Conservation (phyloP, 37 sponge, comb jelly and placozoan genomes). For the Bolinopsis microptera region DNA sequence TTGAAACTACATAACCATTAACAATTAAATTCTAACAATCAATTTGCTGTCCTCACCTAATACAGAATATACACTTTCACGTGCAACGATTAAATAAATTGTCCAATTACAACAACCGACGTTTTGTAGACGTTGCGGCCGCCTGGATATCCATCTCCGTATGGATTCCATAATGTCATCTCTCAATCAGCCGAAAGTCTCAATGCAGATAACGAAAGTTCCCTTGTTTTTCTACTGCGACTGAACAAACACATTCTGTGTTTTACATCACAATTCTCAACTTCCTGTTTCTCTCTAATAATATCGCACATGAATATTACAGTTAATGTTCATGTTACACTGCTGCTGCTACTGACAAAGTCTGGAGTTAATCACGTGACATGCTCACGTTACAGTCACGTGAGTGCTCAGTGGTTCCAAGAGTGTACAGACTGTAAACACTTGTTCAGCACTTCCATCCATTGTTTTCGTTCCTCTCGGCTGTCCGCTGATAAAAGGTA, state of each 20-base stretch:
- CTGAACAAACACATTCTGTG: no score
- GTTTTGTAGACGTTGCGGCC: no score
- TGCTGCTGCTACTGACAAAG: neutral
- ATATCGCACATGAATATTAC: neutral
- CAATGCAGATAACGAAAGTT: no score
- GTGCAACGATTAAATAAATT: no score
- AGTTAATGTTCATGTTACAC: neutral
- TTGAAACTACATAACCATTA: neutral
- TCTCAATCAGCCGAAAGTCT: no score
- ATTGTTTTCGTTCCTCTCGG: conserved; percentile 50
- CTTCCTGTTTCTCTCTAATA: neutral
- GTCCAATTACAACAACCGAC: no score
- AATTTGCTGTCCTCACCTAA: neutral
- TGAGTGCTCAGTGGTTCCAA: conserved; percentile 43
- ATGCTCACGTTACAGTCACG: neutral
- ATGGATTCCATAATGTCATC: no score
- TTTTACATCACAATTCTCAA: neutral
- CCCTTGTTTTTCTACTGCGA: no score
- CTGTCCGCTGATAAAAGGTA: conserved; percentile 41
- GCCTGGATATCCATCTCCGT: no score
- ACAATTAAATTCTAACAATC: neutral
- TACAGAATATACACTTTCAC: neutral
- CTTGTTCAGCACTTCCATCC: conserved; percentile 64
- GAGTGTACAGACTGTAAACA: conserved; percentile 28
- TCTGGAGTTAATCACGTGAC: no score